Evolutionary conservation across 2,888 invertebrate species (phyloP), one percentile per base, ranked within the genome.

Genomic region (Agrotis puta): DNA sequence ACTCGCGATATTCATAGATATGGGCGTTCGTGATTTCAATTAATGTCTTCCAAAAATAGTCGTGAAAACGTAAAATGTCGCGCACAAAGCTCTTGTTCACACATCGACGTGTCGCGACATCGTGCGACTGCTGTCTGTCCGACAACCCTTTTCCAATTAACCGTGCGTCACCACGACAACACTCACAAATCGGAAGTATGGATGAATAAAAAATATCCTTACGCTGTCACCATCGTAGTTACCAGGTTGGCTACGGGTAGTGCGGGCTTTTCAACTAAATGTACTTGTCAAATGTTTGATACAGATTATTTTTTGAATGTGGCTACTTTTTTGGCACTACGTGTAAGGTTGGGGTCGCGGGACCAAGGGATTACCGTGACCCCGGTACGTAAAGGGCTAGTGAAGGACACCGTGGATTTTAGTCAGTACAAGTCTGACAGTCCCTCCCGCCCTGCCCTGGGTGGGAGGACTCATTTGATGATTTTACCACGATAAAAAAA

Each of bases 61-160:
- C 64, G 72, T 64, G 51, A 50, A 59, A 70, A 64, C 43, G 53
- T 64, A 72, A 79, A 82, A 67, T 53, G 53, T 74, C 58, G 47
- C 70, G 54, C 61, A 68, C 61, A 70, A 72, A 69, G 59, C 65
- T 74, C 75, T 62, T 81, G 81, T 81, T 77, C 73, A 67, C 81
- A 77, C 84, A 70, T 79, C 77, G 70, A 74, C 69, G 56, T 68
- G 83, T 63, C 72, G 74, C 72, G 74, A 77, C 75, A 74, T 67
- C 73, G 67, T 65, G 58, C 65, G 74, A 69, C 74, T 64, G 74
- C 76, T 71, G 74, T 72, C 72, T 70, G 84, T 83, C 83, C 74
- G 85, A 81, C 87, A 79, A 84, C 87, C 88, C 87, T 86, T 89
- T 89, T 85, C 88, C 91, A 90, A 92, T 90, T 91, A 90, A 87